Conservation (phyloP, 2,888 invertebrate genomes). For the Zele albiditarsus region DNA sequence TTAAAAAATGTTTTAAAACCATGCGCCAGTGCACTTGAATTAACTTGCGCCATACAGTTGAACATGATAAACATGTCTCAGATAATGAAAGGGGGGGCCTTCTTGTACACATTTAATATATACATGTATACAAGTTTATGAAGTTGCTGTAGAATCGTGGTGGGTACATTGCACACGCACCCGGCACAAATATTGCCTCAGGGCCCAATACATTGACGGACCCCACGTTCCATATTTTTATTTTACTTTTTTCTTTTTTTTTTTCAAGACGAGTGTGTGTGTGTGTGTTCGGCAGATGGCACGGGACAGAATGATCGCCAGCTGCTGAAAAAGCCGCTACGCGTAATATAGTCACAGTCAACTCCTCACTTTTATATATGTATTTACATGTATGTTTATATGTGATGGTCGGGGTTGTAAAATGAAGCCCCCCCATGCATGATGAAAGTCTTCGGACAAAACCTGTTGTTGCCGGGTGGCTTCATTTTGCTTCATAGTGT, state of each 20-base stretch:
- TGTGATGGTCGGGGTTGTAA: slow-evolving; percentile 32
- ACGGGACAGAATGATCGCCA: slow-evolving; percentile 59
- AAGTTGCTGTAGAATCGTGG: slow-evolving; percentile 37
- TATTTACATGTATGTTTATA: slow-evolving; percentile 32
- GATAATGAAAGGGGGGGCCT: background rate
- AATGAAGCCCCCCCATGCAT: slow-evolving; percentile 45
- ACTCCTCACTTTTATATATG: slow-evolving; percentile 34
- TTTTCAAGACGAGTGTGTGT: slow-evolving; percentile 51
- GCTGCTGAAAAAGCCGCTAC: slow-evolving; percentile 59
- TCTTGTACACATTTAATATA: background rate
- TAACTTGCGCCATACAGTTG: background rate
- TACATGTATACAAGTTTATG: slow-evolving; percentile 1
- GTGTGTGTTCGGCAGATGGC: slow-evolving; percentile 63
- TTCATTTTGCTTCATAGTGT: slow-evolving; percentile 39
- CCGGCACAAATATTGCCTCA: slow-evolving; percentile 32
- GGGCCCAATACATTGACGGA: slow-evolving; percentile 43
- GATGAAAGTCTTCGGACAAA: slow-evolving; percentile 40
- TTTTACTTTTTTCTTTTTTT: slow-evolving; percentile 15
- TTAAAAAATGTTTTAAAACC: background rate
- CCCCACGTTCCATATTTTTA: slow-evolving; percentile 46
- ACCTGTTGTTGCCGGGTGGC: slow-evolving; percentile 51
- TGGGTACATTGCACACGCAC: slow-evolving; percentile 20
- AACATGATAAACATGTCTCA: background rate
- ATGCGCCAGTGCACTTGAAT: background rate
- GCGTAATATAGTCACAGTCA: slow-evolving; percentile 49